Evolutionary conservation across 2,113 vertebrate genomes (phyloP).

Genomic region (Hippocampus zosterae): DNA sequence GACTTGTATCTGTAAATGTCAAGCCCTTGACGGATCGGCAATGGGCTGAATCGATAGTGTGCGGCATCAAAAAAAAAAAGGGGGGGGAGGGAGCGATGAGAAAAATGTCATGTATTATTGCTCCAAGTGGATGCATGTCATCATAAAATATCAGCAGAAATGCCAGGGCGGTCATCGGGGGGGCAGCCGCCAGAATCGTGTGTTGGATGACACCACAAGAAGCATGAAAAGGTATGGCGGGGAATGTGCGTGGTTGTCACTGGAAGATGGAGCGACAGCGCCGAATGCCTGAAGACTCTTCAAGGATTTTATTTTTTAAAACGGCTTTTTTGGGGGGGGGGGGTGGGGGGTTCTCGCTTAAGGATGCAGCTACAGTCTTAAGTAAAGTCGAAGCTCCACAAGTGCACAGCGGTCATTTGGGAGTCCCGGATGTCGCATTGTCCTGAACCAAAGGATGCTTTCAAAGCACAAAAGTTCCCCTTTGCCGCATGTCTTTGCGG

Average conservation of each 20-base stretch:
- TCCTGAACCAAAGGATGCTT: background rate
- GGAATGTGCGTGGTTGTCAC: background rate
- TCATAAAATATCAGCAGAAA: conserved; percentile 32
- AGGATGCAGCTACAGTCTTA: no score
- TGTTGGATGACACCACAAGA: background rate
- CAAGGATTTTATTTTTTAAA: no score
- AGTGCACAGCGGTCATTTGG: background rate
- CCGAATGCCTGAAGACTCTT: no score
- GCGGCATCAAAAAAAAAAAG: conserved; percentile 5
- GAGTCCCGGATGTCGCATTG: background rate
- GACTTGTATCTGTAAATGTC: conserved; percentile 4
- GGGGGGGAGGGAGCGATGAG: conserved; percentile 7
- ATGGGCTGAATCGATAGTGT: conserved; percentile 7
- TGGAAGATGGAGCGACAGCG: no score
- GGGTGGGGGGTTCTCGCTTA: no score
- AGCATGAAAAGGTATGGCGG: conserved; percentile 6
- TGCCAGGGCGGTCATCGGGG: conserved; percentile 13
- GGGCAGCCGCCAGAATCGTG: conserved; percentile 4
- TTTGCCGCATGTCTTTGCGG: background rate
- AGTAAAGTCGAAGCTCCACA: background rate
- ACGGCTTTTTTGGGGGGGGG: no score
- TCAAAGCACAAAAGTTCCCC: background rate
- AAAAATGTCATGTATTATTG: conserved; percentile 36
- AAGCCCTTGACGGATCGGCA: conserved; percentile 1
- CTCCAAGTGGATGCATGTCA: conserved; percentile 13